These are phyloP conservation scores for Bombyx mori DNA, from an alignment of 1,140 invertebrate species.

Conservation along the genomic window DNA sequence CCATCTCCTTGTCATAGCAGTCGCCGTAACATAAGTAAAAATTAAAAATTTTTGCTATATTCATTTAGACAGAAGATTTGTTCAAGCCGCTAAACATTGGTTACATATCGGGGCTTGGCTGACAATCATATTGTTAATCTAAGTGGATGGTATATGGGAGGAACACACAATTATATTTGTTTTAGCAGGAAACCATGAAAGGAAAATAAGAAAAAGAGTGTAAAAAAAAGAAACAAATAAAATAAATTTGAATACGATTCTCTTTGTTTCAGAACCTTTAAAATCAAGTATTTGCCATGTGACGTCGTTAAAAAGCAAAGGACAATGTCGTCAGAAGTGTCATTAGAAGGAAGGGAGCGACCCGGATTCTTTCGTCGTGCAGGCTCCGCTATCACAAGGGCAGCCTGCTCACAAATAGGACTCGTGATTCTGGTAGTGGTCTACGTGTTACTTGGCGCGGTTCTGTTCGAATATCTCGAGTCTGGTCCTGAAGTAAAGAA, in stretches of 20 bases:
- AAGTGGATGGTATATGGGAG: no score
- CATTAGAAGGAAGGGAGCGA: conserved; percentile 46
- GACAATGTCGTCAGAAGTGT: conserved; percentile 57
- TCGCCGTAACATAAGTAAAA: no score
- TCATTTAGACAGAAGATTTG: no score
- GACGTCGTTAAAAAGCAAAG: neutral
- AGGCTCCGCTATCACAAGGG: conserved; percentile 31
- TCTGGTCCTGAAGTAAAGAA: conserved; percentile 66
- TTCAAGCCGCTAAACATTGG: no score
- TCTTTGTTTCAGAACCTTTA: neutral
- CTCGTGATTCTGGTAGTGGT: conserved; percentile 68
- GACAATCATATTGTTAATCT: no score
- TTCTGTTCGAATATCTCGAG: conserved; percentile 73
- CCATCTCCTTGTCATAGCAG: no score
- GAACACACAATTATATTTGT: no score
- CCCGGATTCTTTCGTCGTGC: conserved; percentile 36
- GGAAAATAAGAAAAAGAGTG: conserved; percentile 2
- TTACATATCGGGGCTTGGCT: no score
- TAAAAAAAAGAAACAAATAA: conserved; percentile 1
- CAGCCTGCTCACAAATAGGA: conserved; percentile 70
- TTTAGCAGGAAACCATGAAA: neutral
- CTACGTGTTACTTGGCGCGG: conserved; percentile 71
- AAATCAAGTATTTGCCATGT: no score
- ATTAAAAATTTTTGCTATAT: no score
- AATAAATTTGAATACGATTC: neutral